Conservation (phyloP, 2,113 vertebrate genomes). For the Pagrus major region DNA sequence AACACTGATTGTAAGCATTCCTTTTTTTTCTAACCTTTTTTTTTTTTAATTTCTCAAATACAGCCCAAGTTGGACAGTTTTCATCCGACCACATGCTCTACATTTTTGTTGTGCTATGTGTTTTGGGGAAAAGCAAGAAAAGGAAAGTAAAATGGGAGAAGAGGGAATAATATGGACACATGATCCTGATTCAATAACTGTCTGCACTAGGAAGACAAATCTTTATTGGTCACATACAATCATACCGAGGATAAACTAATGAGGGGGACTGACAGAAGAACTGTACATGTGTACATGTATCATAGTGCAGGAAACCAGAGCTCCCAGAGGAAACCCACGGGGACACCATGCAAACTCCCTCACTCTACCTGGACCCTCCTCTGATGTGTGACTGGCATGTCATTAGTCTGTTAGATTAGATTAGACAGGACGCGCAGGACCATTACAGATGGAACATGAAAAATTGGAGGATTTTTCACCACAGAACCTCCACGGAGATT, state of each 20-base stretch:
- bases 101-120: neutral
- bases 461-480: neutral
- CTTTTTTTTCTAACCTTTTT: neutral
- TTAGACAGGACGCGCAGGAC: no score
- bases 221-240: no score
- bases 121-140: neutral
- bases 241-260: no score
- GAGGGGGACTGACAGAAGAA: no score
- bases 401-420: no score
- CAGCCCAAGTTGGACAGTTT: neutral
- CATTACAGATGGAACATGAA: no score
- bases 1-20: conserved; percentile 40
- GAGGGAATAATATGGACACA: neutral
- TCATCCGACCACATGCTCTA: conserved; percentile 1
- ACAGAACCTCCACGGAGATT: neutral
- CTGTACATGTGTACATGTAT: no score
- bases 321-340: no score
- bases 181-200: neutral
- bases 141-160: neutral
- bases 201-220: neutral
- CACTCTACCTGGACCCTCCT: no score
- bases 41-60: neutral
- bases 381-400: no score
- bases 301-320: no score
- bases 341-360: no score